Evolutionary conservation across 2,113 vertebrate genomes (phyloP).

Genomic region (rat (Rattus norvegicus)): GRCr8 NC_086020.1:141526001-141526500

Average conservation of each 20-base stretch:
- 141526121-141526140: not conserved
- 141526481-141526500: not conserved
- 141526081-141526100: not conserved
- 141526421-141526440: not conserved
- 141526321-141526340: not conserved
- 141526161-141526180: not conserved
- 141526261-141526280: not conserved
- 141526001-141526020: not conserved
- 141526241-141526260: not conserved
- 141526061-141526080: not conserved
- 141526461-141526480: not conserved
- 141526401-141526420: not conserved
- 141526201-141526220: not conserved
- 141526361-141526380: not conserved
- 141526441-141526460: not conserved
- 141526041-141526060: constrained; percentile 15
- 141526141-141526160: not conserved
- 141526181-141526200: not conserved
- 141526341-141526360: not conserved
- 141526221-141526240: not conserved
- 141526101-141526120: constrained; percentile 7
- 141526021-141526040: not conserved
- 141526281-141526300: not conserved
- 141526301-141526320: constrained; percentile 1
- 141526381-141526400: not conserved